phyloP scores from a whole-genome alignment of 2,797 vertebrate species.

The Enteromius radiatus region DNA sequence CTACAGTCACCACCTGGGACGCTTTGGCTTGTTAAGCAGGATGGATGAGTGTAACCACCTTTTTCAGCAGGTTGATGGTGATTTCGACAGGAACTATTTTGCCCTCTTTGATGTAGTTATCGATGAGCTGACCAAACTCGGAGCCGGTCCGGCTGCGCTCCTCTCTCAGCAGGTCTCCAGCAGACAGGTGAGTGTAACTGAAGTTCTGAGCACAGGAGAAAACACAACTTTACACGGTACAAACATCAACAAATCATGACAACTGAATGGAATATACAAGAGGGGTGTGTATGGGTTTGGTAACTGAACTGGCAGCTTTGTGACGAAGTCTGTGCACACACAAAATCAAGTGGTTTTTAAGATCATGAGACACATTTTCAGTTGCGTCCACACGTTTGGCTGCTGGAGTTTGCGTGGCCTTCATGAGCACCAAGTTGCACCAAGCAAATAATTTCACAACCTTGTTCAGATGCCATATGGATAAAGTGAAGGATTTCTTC shows the following conservation, averaged over 20 bases:
- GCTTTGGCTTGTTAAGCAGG: neutral
- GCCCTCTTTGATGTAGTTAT: slow-evolving; percentile 91
- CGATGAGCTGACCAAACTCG: slow-evolving; percentile 90
- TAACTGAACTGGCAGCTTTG: neutral
- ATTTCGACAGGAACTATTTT: slow-evolving; percentile 96
- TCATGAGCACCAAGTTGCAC: neutral
- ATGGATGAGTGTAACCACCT: slow-evolving; percentile 75
- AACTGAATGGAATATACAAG: neutral
- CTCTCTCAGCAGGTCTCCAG: slow-evolving; percentile 92
- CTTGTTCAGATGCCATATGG: neutral
- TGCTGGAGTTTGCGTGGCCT: neutral
- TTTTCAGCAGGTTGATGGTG: slow-evolving; percentile 91
- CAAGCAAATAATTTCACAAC: neutral
- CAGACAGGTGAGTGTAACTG: slow-evolving; percentile 93
- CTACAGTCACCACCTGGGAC: neutral
- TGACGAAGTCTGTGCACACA: neutral
- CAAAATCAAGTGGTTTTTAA: neutral
- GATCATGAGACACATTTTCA: neutral
- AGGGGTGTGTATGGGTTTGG: neutral
- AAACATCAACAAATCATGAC: neutral
- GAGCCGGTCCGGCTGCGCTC: slow-evolving; percentile 89
- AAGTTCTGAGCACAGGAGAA: slow-evolving; percentile 78
- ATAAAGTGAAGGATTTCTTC: neutral
- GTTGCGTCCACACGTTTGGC: neutral
- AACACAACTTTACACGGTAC: neutral